Base-by-base conservation (phyloP, 2,888 invertebrate species). In the Netelia fuscicornis region DNA sequence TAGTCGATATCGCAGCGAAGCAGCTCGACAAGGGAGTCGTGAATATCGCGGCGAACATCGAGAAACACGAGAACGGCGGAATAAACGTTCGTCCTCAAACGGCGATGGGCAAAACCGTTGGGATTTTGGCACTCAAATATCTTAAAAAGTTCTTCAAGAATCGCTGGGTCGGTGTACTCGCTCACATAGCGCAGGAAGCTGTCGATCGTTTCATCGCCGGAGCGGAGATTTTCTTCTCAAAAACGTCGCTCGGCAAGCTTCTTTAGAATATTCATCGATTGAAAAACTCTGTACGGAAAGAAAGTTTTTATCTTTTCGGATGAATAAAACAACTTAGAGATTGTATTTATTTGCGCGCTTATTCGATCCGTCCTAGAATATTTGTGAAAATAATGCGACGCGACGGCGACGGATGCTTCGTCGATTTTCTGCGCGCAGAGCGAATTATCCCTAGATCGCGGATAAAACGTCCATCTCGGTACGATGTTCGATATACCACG, bases 131-230 rank as follows among this genome's bases (percentile, higher is more conserved):
- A 5, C 11, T 20, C n/a, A 68, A 74, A 9, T 80, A 80, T 52
- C 30, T 81, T 2, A 62, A 6, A 44, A 58, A 78, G 2, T 83
- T 85, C 64, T 75, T 85, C 60, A 74, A 37, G n/a, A 74, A 70
- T 37, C 74, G 48, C n/a, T 86, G 85, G 83, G 80, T 70, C 56
- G 85, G 83, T 20, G 56, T 83, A 5, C 13, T 85, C 5, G 80
- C 77, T 44, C 81, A 86, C 25, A 9, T 83, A 11, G 77, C 62
- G 6, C 85, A 86, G 64, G 86, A 86, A 83, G 20, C 65, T n/a
- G 48, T 68, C 30, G 86, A 85, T 78, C 83, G 83, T 13, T 78
- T 81, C 56, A 48, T 76, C 74, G 37, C 23, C 0, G 85, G 72
- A 23, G 20, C 74, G 5, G 37, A 64, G 11, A 30, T 25, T 17